Percentiles rank a stretch among this genome's conserved stretches.
Evolutionary conservation across 2,113 vertebrate species (phyloP).

Genomic region (Turdus rufiventris): DNA sequence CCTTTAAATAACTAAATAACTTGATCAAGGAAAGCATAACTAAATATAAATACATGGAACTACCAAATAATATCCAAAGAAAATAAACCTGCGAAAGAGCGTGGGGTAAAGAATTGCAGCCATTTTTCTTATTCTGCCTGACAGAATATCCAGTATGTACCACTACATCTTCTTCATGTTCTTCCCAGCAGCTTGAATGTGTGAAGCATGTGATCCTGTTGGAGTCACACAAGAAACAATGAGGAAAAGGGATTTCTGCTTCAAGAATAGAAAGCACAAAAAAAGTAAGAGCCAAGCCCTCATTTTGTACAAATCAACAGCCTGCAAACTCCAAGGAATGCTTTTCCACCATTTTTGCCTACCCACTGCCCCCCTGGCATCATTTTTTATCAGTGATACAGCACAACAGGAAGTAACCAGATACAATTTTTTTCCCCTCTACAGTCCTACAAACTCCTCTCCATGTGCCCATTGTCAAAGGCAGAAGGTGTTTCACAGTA

Average conservation of each 20-base stretch:
- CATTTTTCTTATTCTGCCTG: neutral
- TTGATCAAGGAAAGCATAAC: neutral
- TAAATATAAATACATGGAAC: neutral
- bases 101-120: neutral
- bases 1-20: neutral
- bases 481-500: neutral
- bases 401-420: neutral
- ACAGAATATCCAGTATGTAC: neutral
- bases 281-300: neutral
- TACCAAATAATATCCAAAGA: neutral
- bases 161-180: neutral
- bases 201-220: neutral
- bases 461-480: neutral
- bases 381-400: neutral
- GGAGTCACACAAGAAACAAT: neutral
- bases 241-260: neutral
- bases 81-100: neutral
- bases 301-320: neutral
- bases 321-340: neutral
- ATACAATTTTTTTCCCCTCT: neutral
- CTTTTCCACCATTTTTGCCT: neutral
- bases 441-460: neutral
- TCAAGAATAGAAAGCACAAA: neutral
- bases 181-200: neutral
- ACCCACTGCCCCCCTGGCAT: neutral